Percentiles rank a stretch among this genome's conserved stretches.
phyloP scores from a whole-genome alignment of 2,888 invertebrate species.

The Orthosia incerta region DNA sequence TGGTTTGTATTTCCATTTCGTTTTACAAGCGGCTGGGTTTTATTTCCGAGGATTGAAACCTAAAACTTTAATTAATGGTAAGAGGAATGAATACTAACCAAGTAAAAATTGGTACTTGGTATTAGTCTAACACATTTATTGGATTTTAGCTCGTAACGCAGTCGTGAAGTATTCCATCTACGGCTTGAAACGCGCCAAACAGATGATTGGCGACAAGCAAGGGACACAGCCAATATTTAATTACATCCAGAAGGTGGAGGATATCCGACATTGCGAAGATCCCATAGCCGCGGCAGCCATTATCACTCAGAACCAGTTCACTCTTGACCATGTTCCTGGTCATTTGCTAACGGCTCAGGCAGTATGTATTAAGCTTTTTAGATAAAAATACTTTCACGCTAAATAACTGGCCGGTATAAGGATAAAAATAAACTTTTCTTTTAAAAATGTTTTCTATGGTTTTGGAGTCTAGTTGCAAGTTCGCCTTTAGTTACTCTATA shows the following conservation, averaged over 20 bases:
- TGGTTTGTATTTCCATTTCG: conserved; percentile 13
- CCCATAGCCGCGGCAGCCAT: conserved; percentile 88
- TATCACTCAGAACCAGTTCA: conserved; percentile 89
- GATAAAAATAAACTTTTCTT: not conserved
- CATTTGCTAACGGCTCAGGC: conserved; percentile 92
- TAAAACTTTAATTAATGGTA: conserved; percentile 20
- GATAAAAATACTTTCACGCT: not conserved
- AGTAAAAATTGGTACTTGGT: not conserved
- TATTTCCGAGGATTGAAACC: conserved; percentile 13
- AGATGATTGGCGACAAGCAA: conserved; percentile 80
- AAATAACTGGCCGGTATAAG: not conserved
- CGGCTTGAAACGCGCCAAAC: conserved; percentile 88
- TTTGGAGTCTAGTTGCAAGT: not conserved
- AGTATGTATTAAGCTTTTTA: conserved; percentile 80
- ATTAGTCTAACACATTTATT: conserved; percentile 4
- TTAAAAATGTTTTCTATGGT: not conserved
- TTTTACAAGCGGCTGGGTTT: conserved; percentile 36
- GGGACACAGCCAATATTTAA: conserved; percentile 84
- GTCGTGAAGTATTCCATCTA: conserved; percentile 89
- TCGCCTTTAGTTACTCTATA: not conserved
- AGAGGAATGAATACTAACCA: not conserved
- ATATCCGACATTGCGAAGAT: conserved; percentile 89
- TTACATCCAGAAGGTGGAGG: conserved; percentile 87
- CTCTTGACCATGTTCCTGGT: conserved; percentile 93
- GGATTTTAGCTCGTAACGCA: conserved; percentile 80